These are phyloP conservation scores for Hippocampus kuda DNA, from an alignment of 2,797 vertebrate genomes.

Conservation along the genomic window DNA sequence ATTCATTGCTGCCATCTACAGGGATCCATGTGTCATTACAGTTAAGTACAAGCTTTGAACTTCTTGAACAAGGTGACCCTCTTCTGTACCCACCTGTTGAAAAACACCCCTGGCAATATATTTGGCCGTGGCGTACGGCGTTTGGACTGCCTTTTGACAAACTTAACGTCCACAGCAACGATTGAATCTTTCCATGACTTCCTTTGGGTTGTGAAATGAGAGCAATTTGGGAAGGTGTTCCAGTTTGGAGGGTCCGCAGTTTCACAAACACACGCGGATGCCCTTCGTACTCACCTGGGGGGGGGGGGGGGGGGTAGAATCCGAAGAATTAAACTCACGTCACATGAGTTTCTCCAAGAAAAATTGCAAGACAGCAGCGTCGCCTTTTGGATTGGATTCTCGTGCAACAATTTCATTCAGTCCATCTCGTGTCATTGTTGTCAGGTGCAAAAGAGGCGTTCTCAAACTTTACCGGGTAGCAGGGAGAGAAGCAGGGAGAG, in stretches of 20 bases:
- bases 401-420: slow-evolving; percentile 37
- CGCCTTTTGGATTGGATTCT: slow-evolving; percentile 15
- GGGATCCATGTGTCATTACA: not conserved
- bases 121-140: too few species aligned
- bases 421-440: slow-evolving; percentile 22
- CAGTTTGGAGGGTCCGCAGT: not conserved
- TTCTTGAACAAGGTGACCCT: not conserved
- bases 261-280: not conserved
- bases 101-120: too few species aligned
- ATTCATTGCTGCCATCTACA: not conserved
- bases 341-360: slow-evolving; percentile 8
- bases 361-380: not conserved
- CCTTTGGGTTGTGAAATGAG: not conserved
- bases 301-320: not conserved
- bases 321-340: slow-evolving; percentile 6
- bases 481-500: too few species aligned
- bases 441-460: not conserved
- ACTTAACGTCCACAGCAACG: not conserved
- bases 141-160: not conserved
- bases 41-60: not conserved
- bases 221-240: not conserved
- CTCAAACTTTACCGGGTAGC: not conserved
- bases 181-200: not conserved
- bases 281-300: not conserved
- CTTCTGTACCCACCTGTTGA: too few species aligned